Base-by-base conservation (phyloP, 2,113 vertebrate species). In the Chinchilla lanigera region DNA sequence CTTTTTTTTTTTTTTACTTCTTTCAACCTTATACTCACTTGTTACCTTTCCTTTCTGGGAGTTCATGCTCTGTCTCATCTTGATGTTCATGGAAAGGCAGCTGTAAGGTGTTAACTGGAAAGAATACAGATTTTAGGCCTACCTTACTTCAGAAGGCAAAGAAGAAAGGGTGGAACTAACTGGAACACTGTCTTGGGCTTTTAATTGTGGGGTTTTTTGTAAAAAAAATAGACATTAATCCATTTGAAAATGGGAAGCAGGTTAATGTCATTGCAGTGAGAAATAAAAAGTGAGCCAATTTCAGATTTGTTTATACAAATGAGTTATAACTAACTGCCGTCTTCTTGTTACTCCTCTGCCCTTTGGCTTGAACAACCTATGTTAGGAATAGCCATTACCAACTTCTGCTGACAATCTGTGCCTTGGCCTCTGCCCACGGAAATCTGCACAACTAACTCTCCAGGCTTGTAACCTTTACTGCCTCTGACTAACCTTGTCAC, bases 311-410 rank as follows among this genome's bases (percentile, higher is more conserved):
- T 83, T 47, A 85, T 61, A 22, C 17, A 85, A 8, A n/a, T 0
- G 30, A 90, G 10, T 77, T 54, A 30, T 24, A 71, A 54, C 12
- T 73, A 38, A 56, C n/a, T 61, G 14, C 54, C 10, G 83, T 33
- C 56, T 13, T 35, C n/a, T 52, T 26, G 0, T 63, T 89, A 86
- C 38, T 87, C 83, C 38, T 83, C 33, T 71, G 63, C 38, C 73
- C 83, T 94, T 93, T 86, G 65, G n/a, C 61, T 95, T 11, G n/a
- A 93, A 78, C 12, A 88, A 50, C 82, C 52, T 92, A 50, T 47
- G 19, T 28, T 44, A 69, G 38, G 54, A 65, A 84, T 33, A 52
- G 11, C n/a, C 28, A 26, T 89, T 14, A n/a, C 22, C 28, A 77
- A 58, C 10, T 47, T 69, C 69, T 10, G 19, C 61, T 75, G 92